Evolutionary conservation across 2,113 vertebrate species (phyloP).

Genomic region (Sialia sialis): DNA sequence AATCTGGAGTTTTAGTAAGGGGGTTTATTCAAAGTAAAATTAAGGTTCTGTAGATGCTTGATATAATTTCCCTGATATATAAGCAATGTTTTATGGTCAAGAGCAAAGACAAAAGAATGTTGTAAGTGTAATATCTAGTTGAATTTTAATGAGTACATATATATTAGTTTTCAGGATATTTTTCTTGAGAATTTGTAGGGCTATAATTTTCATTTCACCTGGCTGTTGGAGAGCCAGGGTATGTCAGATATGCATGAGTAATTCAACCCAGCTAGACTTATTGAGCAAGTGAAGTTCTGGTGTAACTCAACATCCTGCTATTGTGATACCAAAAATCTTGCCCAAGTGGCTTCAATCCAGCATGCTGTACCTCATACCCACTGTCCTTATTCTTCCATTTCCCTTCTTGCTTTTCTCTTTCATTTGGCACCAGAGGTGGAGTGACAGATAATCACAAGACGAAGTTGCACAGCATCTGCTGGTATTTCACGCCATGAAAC

Average conservation of each 20-base stretch:
- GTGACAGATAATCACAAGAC: neutral
- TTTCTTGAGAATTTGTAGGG: neutral
- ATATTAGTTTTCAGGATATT: neutral
- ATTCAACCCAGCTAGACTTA: neutral
- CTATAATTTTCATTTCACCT: neutral
- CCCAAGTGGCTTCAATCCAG: neutral
- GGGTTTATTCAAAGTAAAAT: neutral
- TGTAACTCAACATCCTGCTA: neutral
- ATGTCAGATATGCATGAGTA: neutral
- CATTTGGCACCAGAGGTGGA: neutral
- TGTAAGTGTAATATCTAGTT: neutral
- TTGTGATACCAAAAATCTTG: neutral
- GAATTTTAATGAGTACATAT: neutral
- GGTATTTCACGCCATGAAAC: neutral
- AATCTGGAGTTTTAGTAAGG: neutral
- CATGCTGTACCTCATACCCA: neutral
- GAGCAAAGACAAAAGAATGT: neutral
- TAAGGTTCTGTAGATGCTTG: neutral
- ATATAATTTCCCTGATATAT: neutral
- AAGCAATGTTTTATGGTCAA: neutral
- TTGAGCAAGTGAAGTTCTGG: neutral
- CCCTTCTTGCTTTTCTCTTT: neutral
- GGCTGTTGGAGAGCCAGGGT: neutral
- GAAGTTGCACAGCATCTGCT: neutral
- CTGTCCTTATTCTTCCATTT: neutral